A percentile compares a stretch with the other conserved stretches of the same genome.
These are phyloP conservation scores for Semicossyphus pulcher DNA, from an alignment of 2,113 vertebrate genomes.

Conservation along the genomic window DNA sequence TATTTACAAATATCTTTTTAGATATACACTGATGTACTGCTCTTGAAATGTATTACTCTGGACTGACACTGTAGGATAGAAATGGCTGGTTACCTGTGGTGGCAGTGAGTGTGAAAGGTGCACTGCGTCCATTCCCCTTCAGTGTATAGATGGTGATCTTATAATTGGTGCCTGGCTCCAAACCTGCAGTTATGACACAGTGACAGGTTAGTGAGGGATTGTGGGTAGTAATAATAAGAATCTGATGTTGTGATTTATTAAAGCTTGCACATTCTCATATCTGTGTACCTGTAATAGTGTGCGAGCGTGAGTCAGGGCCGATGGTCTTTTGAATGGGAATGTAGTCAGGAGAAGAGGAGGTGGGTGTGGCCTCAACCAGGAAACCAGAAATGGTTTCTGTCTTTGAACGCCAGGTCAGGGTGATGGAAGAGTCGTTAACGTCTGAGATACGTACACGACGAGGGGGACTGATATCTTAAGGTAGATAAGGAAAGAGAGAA, in stretches of 20 bases:
- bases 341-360: constrained; percentile 77
- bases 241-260: background rate
- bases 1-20: no score
- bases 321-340: constrained; percentile 88
- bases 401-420: constrained; percentile 94
- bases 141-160: constrained; percentile 94
- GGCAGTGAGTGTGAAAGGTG: constrained; percentile 89
- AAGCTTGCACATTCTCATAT: background rate
- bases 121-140: constrained; percentile 92
- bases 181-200: constrained; percentile 78
- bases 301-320: constrained; percentile 83
- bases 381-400: constrained; percentile 93
- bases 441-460: constrained; percentile 91
- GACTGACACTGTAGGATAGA: background rate
- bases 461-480: constrained; percentile 92
- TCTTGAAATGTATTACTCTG: background rate
- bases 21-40: background rate
- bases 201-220: background rate
- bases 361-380: constrained; percentile 88
- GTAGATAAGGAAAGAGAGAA: background rate
- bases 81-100: constrained; percentile 87
- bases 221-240: background rate
- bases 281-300: constrained; percentile 89
- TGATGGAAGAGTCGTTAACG: constrained; percentile 91
- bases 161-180: constrained; percentile 93